Conservation (phyloP, 1,140 invertebrate genomes). For the Drosophila pseudoobscura region DNA sequence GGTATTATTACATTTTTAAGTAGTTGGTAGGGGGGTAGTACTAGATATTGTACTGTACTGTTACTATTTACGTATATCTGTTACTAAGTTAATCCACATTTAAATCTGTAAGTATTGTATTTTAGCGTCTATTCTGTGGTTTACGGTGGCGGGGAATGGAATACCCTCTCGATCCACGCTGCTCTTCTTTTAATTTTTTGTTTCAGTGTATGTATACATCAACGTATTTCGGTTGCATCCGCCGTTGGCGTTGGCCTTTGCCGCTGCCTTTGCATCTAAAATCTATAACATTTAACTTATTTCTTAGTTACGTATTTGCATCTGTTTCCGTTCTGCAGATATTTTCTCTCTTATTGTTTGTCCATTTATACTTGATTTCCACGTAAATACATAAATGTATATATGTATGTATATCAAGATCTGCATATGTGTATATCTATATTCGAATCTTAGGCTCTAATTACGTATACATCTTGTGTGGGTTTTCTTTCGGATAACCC, state of each 20-base stretch:
- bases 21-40: conserved; percentile 53
- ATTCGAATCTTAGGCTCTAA: conserved; percentile 73
- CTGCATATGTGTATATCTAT: conserved; percentile 43
- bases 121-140: conserved; percentile 61
- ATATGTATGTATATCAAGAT: conserved; percentile 37
- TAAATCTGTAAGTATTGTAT: conserved; percentile 68
- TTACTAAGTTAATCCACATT: conserved; percentile 79
- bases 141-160: conserved; percentile 16
- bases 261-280: conserved; percentile 54
- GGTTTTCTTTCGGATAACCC: conserved; percentile 61
- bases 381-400: conserved; percentile 68
- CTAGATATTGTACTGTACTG: background rate
- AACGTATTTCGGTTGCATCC: conserved; percentile 62
- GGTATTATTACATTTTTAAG: conserved; percentile 40
- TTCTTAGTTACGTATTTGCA: conserved; percentile 62
- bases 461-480: conserved; percentile 83
- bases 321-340: conserved; percentile 46
- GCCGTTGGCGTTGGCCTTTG: conserved; percentile 14
- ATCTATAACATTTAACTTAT: conserved; percentile 82
- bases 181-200: conserved; percentile 24
- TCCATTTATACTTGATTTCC: conserved; percentile 57
- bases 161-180: conserved; percentile 42
- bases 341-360: conserved; percentile 68
- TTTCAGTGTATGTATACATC: conserved; percentile 55
- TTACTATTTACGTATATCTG: conserved; percentile 73